Base-by-base conservation (phyloP, 35 echinoderm and acorn worm genomes). In the Amphiura filiformis region DNA sequence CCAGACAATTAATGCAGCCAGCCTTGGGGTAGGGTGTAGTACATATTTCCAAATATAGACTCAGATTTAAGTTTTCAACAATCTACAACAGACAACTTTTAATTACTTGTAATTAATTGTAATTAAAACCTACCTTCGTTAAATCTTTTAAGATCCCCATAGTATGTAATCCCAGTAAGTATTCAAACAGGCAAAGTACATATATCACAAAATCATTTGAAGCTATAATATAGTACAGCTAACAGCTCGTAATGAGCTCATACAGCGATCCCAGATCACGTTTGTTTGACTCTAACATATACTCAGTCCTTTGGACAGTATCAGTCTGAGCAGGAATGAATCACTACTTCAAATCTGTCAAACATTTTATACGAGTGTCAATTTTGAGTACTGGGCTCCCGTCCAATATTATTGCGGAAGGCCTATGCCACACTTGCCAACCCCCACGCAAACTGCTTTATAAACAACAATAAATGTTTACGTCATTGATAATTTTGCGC, bases 141-240 rank as follows among this genome's bases (percentile, higher is more conserved):
- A 70, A 30, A 70, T 70, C 61, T 70, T 70, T 70, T 70, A 70
- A 70, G 28, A 70, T 70, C 61, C 61, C 61, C 61, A 70, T 70
- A 70, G 61, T n/a, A 70, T 15, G 61, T 70, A 70, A 70, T 70
- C 20, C 44, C 61, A 70, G 26, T 18, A 70, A 30, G 1, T 26
- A 26, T n/a, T 70, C 9, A 70, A 70, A 11, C 61, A 70, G 28
- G 61, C 26, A 70, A 70, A 18, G 28, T 15, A 18, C 61, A 70
- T 23, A 70, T n/a, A 70, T 17, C 41, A 47, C 26, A n/a, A 5
- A 70, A 23, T 13, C 61, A 70, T 70, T 23, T n/a, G 26, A n/a
- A 2, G 61, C 28, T 70, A 15, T 13, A 5, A 15, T 2, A 70
- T 70, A 18, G 7, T 70, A 70, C 15, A 70, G 61, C 26, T 26